Base-by-base conservation (phyloP, 2,797 vertebrate species). In the Enoplosus armatus region DNA sequence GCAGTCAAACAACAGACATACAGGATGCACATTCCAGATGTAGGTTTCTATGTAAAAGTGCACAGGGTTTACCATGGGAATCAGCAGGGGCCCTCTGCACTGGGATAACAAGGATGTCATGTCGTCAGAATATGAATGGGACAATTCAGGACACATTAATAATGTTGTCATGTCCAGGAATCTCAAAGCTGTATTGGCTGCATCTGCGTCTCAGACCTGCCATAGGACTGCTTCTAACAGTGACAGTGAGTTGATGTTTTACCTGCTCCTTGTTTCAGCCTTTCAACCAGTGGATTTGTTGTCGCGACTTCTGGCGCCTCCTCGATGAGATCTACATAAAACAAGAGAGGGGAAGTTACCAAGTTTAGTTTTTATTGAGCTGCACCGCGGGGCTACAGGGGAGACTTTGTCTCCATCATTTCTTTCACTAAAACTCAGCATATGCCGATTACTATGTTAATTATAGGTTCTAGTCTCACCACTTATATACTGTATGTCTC, bases 241-340 rank as follows among this genome's bases (percentile, higher is more conserved):
- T 53, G 50, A 48, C 4, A 47, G 12, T 3, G 31, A 11, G 41
- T 5, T 20, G n/a, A 43, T 72, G 61, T 72, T 92, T 95, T 95
- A 98, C 98, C 98, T 89, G 98, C 98, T 80, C 98, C 98, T 94
- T 99, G 98, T 92, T 98, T 99, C 89, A 99, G 95, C 55, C 98
- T 94, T 48, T 98, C 97, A 0, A 93, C 87, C 48, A 97, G 93
- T 0, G 96, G 96, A 78, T 95, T 98, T 47, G 95, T 88, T 11
- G 96, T 79, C 0, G 93, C 58, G 0, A 94, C 94, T 54, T 98
- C 97, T 60, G 96, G 95, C 1, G 91, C 94, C 76, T 98, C 97
- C 67, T 99, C 98, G 24, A 96, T 96, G 50, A 97, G 97, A 92
- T 99, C 98, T 99, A 65, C 26, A 47, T 8, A 20, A 56, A 89